phyloP scores from a whole-genome alignment of 2,113 vertebrate species.

The Etia nguti region DNA sequence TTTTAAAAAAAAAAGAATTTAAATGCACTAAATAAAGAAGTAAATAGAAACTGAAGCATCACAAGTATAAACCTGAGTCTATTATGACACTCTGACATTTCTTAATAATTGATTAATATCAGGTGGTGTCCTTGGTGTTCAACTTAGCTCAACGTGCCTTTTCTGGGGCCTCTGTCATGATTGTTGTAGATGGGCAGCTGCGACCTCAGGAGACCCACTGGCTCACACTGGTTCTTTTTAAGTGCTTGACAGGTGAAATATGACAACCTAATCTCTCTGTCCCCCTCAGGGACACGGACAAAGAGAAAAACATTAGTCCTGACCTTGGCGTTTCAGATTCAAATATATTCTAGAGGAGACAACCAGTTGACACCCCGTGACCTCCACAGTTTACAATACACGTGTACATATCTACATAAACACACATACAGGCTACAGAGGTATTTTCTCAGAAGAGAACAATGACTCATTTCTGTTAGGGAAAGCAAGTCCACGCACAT shows the following conservation, averaged over 20 bases:
- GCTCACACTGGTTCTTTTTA: constrained; percentile 31
- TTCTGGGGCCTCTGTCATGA: not conserved
- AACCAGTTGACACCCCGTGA: constrained; percentile 8
- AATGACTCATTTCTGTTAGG: not conserved
- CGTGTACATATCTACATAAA: not conserved
- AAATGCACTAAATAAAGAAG: not conserved
- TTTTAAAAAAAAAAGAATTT: not conserved
- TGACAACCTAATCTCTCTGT: constrained; percentile 47
- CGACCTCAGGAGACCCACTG: constrained; percentile 8
- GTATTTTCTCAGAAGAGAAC: not conserved
- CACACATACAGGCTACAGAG: not conserved
- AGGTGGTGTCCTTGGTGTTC: not conserved
- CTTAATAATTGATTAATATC: not conserved
- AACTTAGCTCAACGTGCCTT: not conserved
- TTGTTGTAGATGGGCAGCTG: constrained; percentile 20
- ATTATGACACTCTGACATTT: not conserved
- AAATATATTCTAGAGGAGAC: constrained; percentile 58
- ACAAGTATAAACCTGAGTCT: not conserved
- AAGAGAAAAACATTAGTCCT: constrained; percentile 52
- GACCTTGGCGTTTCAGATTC: constrained; percentile 66
- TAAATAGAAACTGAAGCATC: not conserved
- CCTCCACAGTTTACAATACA: constrained; percentile 13
- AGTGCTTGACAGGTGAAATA: constrained; percentile 68
- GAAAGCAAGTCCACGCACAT: not conserved
- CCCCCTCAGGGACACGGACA: constrained; percentile 46